Evolutionary conservation across 2,113 vertebrate species (phyloP), one percentile per base, ranked within the genome.

Genomic region (Datnioides undecimradiatus): DNA sequence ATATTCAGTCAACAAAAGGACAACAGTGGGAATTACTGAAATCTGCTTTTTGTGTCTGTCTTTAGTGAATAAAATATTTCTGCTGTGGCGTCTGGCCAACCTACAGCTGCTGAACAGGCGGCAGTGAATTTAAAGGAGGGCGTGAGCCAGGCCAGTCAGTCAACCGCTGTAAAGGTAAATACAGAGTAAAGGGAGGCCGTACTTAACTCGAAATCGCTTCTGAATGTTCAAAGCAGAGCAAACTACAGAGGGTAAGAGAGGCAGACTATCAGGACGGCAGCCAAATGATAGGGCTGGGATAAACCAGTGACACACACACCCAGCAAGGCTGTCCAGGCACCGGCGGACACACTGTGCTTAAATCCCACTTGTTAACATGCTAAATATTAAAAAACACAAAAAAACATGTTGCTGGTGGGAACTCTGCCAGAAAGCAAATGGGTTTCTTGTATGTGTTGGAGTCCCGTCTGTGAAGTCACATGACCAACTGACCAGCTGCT

Each of bases 231-330:
- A 70, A 82, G 78, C 16, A 19, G 74, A 57, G 60, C 31, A 82
- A 80, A 83, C 79, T 54, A 54, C 78, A 72, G 16, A 46, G 9
- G 0, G 3, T 4, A 12, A 2, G 11, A 66, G 31, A 48, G 40
- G 19, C 13, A 12, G 46, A 25, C 3, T 3, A n/a, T 43, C 5
- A 49, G 71, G 52, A 78, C 1, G 0, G n/a, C 31, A 62, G 69
- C 60, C 52, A 89, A 82, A 89, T 89, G 83, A 87, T 2, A 79
- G 87, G 51, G 52, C 51, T 0, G 38, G 14, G 41, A 76, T 75
- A 69, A 87, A 80, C 69, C 86, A 58, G 52, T 0, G 45, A 25
- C 2, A 27, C 64, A 73, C 52, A 67, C 79, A 41, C 69, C 72
- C 80, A 52, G 45, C 4, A 48, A 34, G 58, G 72, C 31, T 1